These are phyloP conservation scores for Nothoprocta perdicaria DNA, from an alignment of 2,113 vertebrate genomes.

Conservation along the genomic window DNA sequence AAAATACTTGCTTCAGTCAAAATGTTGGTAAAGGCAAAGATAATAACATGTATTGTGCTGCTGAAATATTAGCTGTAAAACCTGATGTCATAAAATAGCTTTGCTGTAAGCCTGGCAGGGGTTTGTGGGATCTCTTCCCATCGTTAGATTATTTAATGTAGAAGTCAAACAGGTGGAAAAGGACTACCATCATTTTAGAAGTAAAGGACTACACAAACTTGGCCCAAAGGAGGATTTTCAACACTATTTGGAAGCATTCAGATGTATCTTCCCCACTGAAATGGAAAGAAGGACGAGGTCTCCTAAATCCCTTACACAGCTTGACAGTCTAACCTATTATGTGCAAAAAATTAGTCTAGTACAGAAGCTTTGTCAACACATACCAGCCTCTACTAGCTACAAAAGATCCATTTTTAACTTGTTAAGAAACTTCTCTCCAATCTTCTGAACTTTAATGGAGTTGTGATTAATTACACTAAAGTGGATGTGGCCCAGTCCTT, in stretches of 20 bases:
- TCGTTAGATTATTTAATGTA: slow-evolving; percentile 10
- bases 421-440: not conserved
- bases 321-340: not conserved
- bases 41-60: not conserved
- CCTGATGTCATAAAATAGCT: slow-evolving; percentile 34
- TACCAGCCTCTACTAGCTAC: not conserved
- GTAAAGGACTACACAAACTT: not conserved
- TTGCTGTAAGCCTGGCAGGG: not conserved
- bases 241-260: not conserved
- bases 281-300: not conserved
- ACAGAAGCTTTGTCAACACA: not conserved
- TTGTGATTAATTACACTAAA: slow-evolving; percentile 56
- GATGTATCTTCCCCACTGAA: not conserved
- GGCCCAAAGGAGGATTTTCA: not conserved
- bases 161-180: not conserved
- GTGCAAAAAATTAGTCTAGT: not conserved
- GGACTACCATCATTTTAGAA: not conserved
- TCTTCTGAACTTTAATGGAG: slow-evolving; percentile 34
- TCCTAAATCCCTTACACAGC: not conserved
- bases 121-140: not conserved
- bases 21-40: not conserved
- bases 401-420: not conserved
- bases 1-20: slow-evolving; percentile 23
- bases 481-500: slow-evolving; percentile 27
- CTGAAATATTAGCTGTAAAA: slow-evolving; percentile 16